Evolutionary conservation across 2,113 vertebrate genomes (phyloP).

Genomic region (Paralichthys olivaceus): DNA sequence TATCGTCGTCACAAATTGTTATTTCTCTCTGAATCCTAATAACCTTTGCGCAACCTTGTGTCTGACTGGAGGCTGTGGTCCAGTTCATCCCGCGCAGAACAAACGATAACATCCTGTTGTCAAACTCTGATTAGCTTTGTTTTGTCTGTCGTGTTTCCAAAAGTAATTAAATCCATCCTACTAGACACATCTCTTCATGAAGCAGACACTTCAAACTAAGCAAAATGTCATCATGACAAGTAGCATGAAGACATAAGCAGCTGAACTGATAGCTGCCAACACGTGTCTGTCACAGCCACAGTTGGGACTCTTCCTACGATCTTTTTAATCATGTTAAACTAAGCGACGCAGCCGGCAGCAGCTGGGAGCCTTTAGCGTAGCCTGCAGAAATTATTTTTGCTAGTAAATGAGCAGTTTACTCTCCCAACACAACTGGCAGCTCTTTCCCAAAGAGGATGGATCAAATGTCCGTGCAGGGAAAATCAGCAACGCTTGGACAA

Average conservation of each 20-base stretch:
- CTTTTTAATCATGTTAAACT: constrained; percentile 67
- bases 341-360: constrained; percentile 48
- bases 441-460: constrained; percentile 31
- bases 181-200: constrained; percentile 4
- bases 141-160: constrained; percentile 15
- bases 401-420: constrained; percentile 17
- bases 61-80: constrained; percentile 40
- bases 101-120: constrained; percentile 56
- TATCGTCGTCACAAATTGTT: constrained; percentile 49
- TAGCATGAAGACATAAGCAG: not conserved
- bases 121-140: constrained; percentile 24
- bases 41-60: constrained; percentile 36
- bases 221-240: not conserved
- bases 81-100: constrained; percentile 54
- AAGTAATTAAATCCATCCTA: constrained; percentile 23
- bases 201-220: constrained; percentile 2
- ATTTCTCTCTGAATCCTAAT: constrained; percentile 48
- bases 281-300: constrained; percentile 4
- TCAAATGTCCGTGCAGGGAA: not conserved
- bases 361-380: constrained; percentile 39
- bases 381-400: constrained; percentile 56
- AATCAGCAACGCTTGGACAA: too few relatives aligned
- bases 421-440: constrained; percentile 9
- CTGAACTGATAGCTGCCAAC: constrained; percentile 51
- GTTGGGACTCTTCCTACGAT: constrained; percentile 36